Percentiles rank a stretch among this genome's conserved stretches.
phyloP scores from a whole-genome alignment of 2,113 vertebrate species.

The Gobius niger region DNA sequence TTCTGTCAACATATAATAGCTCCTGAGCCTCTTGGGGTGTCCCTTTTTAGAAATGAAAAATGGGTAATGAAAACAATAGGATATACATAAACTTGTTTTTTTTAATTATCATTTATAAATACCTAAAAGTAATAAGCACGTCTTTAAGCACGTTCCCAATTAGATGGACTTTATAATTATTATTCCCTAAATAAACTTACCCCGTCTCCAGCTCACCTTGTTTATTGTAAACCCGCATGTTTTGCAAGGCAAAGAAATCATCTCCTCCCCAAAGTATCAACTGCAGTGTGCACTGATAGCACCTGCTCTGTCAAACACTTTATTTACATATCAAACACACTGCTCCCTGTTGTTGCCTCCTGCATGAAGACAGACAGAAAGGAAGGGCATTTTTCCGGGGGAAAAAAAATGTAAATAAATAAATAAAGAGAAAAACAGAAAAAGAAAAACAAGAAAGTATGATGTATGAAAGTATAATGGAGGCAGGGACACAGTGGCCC shows the following conservation, averaged over 20 bases:
- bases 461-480: conserved; percentile 32
- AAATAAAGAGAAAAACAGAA: conserved; percentile 36
- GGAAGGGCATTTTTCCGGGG: conserved; percentile 16
- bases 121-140: no score
- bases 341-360: conserved; percentile 21
- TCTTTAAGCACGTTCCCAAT: neutral
- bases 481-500: conserved; percentile 39
- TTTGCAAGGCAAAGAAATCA: conserved; percentile 26
- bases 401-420: conserved; percentile 20
- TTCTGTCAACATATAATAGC: no score
- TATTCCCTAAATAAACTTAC: neutral
- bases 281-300: conserved; percentile 49
- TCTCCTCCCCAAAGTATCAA: conserved; percentile 40
- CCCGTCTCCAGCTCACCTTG: conserved; percentile 8
- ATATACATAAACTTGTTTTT: no score
- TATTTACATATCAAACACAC: conserved; percentile 68
- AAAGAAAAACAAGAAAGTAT: conserved; percentile 52
- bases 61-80: no score
- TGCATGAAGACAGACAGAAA: conserved; percentile 18
- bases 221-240: conserved; percentile 38
- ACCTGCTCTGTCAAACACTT: conserved; percentile 53
- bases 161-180: conserved; percentile 18
- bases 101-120: no score
- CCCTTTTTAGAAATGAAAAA: no score
- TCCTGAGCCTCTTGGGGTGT: no score